These are phyloP conservation scores for Phycodurus eques DNA, from an alignment of 2,113 vertebrate genomes.

Conservation along the genomic window DNA sequence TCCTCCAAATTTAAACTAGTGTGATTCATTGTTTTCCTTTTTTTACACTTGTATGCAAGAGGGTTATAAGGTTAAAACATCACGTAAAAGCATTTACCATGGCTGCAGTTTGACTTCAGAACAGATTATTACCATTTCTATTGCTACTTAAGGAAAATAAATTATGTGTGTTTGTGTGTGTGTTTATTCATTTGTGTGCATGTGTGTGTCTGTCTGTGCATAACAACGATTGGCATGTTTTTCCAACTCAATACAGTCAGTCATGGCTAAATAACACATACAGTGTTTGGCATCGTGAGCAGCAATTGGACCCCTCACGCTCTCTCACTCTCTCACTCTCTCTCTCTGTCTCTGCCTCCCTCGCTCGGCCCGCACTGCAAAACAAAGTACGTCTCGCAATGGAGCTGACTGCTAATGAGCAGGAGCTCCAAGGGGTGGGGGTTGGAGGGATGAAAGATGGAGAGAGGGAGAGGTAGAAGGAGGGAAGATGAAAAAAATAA, in stretches of 20 bases:
- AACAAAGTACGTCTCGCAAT: conserved; percentile 71
- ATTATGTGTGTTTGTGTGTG: neutral
- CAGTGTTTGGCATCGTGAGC: conserved; percentile 66
- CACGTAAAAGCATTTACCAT: neutral
- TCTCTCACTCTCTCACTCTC: conserved; percentile 15
- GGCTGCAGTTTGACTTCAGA: neutral
- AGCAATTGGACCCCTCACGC: conserved; percentile 16
- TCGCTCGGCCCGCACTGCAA: conserved; percentile 62
- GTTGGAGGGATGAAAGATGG: neutral
- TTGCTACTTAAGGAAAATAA: neutral
- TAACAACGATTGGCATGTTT: conserved; percentile 66
- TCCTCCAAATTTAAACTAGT: neutral
- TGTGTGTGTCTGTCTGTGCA: neutral
- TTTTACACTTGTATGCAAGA: neutral
- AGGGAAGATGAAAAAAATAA: conserved; percentile 37
- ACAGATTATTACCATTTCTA: neutral
- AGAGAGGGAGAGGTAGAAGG: neutral
- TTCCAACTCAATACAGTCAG: conserved; percentile 73
- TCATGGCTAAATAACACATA: conserved; percentile 75
- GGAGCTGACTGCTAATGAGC: conserved; percentile 73
- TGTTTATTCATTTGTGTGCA: too few species aligned
- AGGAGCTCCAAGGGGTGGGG: conserved; percentile 54
- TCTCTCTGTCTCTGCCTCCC: conserved; percentile 31
- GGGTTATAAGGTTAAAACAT: neutral
- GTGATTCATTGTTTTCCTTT: neutral